phyloP scores from a whole-genome alignment of 2,888 invertebrate genomes.

The Spodoptera littoralis region DNA sequence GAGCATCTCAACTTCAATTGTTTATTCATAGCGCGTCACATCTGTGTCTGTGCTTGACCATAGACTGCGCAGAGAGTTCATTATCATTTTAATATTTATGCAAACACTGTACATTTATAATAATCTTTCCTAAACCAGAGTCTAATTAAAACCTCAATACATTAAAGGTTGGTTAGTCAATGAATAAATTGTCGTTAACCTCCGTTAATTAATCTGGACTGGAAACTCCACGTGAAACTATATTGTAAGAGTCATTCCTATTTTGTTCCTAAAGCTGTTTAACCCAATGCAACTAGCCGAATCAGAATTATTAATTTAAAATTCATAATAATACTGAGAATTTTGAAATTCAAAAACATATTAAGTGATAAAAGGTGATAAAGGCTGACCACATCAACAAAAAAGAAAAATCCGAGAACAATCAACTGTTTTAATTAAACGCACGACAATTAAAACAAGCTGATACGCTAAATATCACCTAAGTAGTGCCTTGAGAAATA shows the following conservation, averaged over 20 bases:
- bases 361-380: too few species aligned
- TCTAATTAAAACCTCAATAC: constrained; percentile 49
- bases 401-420: background rate
- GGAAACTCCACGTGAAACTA: background rate
- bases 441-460: constrained; percentile 5
- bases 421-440: constrained; percentile 8
- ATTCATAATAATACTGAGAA: too few species aligned
- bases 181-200: constrained; percentile 27
- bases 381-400: background rate
- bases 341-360: too few species aligned
- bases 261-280: too few species aligned
- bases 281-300: too few species aligned
- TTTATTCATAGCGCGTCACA: constrained; percentile 39
- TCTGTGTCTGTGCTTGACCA: constrained; percentile 37
- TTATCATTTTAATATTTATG: constrained; percentile 63
- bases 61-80: constrained; percentile 51
- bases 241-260: too few species aligned
- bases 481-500: constrained; percentile 3
- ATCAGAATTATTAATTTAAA: too few species aligned
- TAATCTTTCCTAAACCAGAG: constrained; percentile 43
- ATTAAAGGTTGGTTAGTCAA: constrained; percentile 26
- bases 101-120: constrained; percentile 40
- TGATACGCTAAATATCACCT: constrained; percentile 2
- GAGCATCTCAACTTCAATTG: constrained; percentile 33
- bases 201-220: constrained; percentile 8